Conservation (phyloP, 2,888 invertebrate genomes). For the Limnephilus lunatus region DNA sequence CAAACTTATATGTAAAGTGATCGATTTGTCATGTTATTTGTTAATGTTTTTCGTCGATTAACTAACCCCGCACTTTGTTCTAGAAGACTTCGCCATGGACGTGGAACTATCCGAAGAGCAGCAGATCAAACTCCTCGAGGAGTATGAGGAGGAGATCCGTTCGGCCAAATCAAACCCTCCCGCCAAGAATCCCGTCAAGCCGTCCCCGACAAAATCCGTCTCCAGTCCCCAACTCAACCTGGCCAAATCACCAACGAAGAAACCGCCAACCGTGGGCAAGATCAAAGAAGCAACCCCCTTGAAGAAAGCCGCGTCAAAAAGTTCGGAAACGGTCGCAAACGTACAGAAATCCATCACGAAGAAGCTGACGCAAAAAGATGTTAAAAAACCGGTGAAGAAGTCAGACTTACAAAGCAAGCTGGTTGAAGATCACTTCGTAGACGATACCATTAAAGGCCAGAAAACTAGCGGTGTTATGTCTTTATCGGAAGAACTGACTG, state of each 20-base stretch:
- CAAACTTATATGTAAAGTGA: no score
- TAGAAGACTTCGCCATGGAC: slow-evolving; percentile 79
- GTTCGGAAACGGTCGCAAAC: slow-evolving; percentile 59
- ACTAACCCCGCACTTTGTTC: slow-evolving; percentile 3
- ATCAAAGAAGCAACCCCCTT: slow-evolving; percentile 28
- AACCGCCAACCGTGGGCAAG: slow-evolving; percentile 58
- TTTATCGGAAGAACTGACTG: slow-evolving; percentile 65
- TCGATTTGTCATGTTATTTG: no score
- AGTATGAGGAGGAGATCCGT: slow-evolving; percentile 82
- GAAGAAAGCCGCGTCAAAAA: slow-evolving; percentile 46
- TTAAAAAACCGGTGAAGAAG: slow-evolving; percentile 66
- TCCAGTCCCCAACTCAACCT: slow-evolving; percentile 61
- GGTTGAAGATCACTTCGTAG: slow-evolving; percentile 78
- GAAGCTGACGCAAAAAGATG: slow-evolving; percentile 34
- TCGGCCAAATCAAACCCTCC: slow-evolving; percentile 70
- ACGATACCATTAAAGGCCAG: slow-evolving; percentile 66
- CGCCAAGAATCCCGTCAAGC: slow-evolving; percentile 65
- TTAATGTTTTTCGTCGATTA: not conserved
- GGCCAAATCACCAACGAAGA: slow-evolving; percentile 68
- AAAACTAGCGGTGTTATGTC: slow-evolving; percentile 64
- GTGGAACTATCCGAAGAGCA: slow-evolving; percentile 85
- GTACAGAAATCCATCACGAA: slow-evolving; percentile 51
- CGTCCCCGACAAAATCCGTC: slow-evolving; percentile 60
- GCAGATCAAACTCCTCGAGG: slow-evolving; percentile 81
- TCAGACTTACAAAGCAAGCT: slow-evolving; percentile 75